Base-by-base conservation (phyloP, 2,113 vertebrate genomes). In the Oenanthe oenanthe region DNA sequence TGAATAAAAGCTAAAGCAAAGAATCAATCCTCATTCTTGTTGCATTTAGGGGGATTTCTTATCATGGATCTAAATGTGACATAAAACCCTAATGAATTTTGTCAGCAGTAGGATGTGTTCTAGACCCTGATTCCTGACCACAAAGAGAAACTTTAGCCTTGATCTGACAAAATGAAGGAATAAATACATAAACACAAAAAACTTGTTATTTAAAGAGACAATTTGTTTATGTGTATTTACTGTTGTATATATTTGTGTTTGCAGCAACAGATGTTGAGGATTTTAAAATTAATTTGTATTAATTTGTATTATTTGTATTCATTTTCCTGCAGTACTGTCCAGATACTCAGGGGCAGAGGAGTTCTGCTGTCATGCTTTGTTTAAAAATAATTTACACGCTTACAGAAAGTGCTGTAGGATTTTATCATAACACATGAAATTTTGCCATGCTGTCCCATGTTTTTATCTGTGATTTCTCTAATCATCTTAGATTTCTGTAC, bases 1-100 rank as follows among this genome's bases (percentile, higher is more conserved):
- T 89, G 58, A 92, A 95, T 90, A 88, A 93, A 93, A 92, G 56
- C 51, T 89, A 67, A 95, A 83, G 78, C 26, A 79, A 75, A 82
- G 71, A 87, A 75, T 88, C 92, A 77, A 26, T 83, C 40, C 17
- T 61, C 34, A 20, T 90, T 88, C 71, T 88, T 51, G 14, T 62
- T 92, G 24, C 16, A 19, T 79, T 76, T 71, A 60, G 48, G 7
- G 12, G 51, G 31, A 70, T 51, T 90, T 80, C 73, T 93, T 92
- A 77, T 83, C 75, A 4, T 12, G 42, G 29, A 90, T 93, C 82
- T 88, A 83, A 90, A 92, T 53, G 56, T 42, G 71, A 90, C 90
- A 92, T 31, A 85, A 94, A 93, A n/a, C 54, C 42, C 16, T 83
- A 92, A 73, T 43, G 42, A 93, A 83, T 50, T 47, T 88, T 0